Conservation (phyloP, 2,797 vertebrate species). For the Vultur gryphus region DNA sequence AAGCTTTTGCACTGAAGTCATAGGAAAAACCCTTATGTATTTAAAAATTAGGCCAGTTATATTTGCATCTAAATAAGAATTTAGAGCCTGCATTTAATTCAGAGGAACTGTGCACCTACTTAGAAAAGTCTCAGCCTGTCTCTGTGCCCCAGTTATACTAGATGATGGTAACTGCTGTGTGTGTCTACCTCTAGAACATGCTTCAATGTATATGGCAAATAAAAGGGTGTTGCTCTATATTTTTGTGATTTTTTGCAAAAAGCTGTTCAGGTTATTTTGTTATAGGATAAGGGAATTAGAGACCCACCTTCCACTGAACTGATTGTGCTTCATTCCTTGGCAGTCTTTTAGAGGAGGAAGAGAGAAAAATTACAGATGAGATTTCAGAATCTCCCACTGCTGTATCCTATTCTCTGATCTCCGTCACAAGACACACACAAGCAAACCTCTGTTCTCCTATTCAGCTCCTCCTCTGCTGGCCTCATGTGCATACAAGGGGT, state of each 20-base stretch:
- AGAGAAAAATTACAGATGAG: neutral
- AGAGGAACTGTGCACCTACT: neutral
- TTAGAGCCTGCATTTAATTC: neutral
- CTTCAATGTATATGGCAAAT: neutral
- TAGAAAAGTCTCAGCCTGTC: neutral
- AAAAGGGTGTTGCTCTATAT: neutral
- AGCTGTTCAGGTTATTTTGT: neutral
- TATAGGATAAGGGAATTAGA: neutral
- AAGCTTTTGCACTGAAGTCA: neutral
- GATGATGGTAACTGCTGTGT: neutral
- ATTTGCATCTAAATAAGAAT: neutral
- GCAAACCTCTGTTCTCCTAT: neutral
- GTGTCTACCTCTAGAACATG: neutral
- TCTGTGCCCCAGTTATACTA: neutral
- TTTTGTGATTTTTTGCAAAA: neutral
- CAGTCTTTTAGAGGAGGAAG: neutral
- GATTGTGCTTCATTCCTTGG: neutral
- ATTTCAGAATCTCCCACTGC: neutral
- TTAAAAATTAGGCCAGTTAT: neutral
- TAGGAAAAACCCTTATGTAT: neutral
- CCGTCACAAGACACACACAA: neutral
- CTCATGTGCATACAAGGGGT: rapidly evolving
- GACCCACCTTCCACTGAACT: neutral
- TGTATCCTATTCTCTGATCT: neutral
- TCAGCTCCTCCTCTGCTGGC: neutral